Conservation (phyloP, 1,140 invertebrate genomes). For the Zophobas atratus region DNA sequence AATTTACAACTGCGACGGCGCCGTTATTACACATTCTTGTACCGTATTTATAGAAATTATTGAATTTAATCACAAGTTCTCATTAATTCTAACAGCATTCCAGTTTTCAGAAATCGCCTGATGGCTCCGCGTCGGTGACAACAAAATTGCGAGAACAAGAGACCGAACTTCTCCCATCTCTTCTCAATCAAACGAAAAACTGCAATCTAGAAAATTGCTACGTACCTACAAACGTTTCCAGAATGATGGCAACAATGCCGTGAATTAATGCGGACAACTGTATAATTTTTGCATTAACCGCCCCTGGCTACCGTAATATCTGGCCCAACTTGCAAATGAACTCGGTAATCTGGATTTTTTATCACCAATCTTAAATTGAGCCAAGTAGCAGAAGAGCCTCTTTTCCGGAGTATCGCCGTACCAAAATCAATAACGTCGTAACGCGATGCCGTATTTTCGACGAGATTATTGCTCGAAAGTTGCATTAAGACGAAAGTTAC, state of each 20-base stretch:
- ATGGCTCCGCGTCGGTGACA: neutral
- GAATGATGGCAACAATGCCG: constrained; percentile 20
- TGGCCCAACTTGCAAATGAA: constrained; percentile 45
- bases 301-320: constrained; percentile 42
- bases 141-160: neutral
- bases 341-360: constrained; percentile 43
- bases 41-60: constrained; percentile 20
- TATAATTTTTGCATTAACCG: constrained; percentile 34
- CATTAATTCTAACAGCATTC: neutral
- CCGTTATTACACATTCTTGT: constrained; percentile 4
- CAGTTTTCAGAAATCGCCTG: neutral
- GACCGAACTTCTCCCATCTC: constrained; percentile 9
- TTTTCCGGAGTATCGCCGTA: constrained; percentile 12
- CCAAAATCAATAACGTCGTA: constrained; percentile 37
- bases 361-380: constrained; percentile 34
- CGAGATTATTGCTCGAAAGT: constrained; percentile 36
- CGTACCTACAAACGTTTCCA: constrained; percentile 20
- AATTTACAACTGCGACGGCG: constrained; percentile 38
- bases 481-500: constrained; percentile 42
- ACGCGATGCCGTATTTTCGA: constrained; percentile 29
- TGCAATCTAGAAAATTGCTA: constrained; percentile 31
- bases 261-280: constrained; percentile 20
- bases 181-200: constrained; percentile 3
- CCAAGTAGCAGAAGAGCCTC: constrained; percentile 24
- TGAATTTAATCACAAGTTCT: neutral